Evolutionary conservation across 2,797 vertebrate genomes (phyloP), one percentile per base, ranked within the genome.

Genomic region (Pygocentrus nattereri): DNA sequence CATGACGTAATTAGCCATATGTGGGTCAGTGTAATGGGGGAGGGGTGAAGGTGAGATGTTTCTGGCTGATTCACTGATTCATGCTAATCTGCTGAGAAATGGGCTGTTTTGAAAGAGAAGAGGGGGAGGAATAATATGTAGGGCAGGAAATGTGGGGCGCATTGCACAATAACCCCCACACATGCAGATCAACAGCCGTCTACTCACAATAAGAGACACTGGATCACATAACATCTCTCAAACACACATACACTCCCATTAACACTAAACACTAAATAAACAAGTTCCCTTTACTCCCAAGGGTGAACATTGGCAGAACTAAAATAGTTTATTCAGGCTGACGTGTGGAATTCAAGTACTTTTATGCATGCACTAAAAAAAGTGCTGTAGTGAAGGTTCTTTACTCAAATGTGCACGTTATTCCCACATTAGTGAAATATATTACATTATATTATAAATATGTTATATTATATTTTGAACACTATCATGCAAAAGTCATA

Each of bases 111-210:
- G n/a, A 69, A 47, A 5, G 67, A 49, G 5, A 50, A 10, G 68
- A 70, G 68, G 23, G 11, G 68, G 68, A 16, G 68, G 68, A 27
- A 50, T 70, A 50, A 70, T 50, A 70, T 70, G 18, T 70, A 70
- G 68, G 68, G 15, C 68, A 70, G 68, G 4, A 47, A 50, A 49
- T 30, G 68, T 50, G 44, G 68, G 23, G 68, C 44, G 10, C 18
- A 49, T 69, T 69, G 15, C 23, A 30, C 68, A 27, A 70, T 27
- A 16, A 70, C 68, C 23, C 68, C 68, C 16, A 69, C 38, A 25
- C 38, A n/a, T 5, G 1, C 15, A 19, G 34, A 25, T 49, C 70
- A 70, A 49, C 68, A 70, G 2, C 11, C 44, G 49, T 49, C 44
- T 27, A 50, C 25, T 44, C 21, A 18, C 65, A 27, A 0, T n/a